Conservation (phyloP, 2,888 invertebrate genomes). For the Sussaba pulchella region DNA sequence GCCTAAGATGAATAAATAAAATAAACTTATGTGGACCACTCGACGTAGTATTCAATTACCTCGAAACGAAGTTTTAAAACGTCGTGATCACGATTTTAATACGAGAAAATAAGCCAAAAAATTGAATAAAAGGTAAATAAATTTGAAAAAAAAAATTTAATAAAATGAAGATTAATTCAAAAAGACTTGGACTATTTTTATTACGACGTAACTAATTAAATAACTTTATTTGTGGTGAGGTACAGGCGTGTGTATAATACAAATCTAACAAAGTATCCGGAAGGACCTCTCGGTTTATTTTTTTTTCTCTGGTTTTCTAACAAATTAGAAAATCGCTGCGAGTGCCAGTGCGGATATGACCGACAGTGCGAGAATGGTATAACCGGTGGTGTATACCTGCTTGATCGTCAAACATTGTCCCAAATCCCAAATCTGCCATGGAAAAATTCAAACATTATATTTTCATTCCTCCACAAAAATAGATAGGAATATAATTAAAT, state of each 20-base stretch:
- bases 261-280: conserved; percentile 31
- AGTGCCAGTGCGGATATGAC: conserved; percentile 83
- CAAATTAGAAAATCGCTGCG: conserved; percentile 81
- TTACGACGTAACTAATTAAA: conserved; percentile 48
- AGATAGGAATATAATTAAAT: conserved; percentile 14
- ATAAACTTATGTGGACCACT: conserved; percentile 63
- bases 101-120: too few species aligned
- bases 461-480: conserved; percentile 17
- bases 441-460: conserved; percentile 49
- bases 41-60: not conserved
- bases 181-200: too few species aligned
- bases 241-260: conserved; percentile 44
- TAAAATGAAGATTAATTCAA: too few species aligned
- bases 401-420: conserved; percentile 90
- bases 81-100: too few species aligned
- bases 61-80: too few species aligned
- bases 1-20: conserved; percentile 59
- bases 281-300: conserved; percentile 5
- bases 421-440: conserved; percentile 90
- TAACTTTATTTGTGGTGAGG: conserved; percentile 54
- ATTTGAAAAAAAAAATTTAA: too few species aligned
- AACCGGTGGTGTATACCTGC: conserved; percentile 91
- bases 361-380: conserved; percentile 85
- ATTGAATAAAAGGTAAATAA: too few species aligned
- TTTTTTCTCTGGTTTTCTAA: not conserved